Base-by-base conservation (phyloP, 2,888 invertebrate genomes). In the Cactoblastis cactorum region DNA sequence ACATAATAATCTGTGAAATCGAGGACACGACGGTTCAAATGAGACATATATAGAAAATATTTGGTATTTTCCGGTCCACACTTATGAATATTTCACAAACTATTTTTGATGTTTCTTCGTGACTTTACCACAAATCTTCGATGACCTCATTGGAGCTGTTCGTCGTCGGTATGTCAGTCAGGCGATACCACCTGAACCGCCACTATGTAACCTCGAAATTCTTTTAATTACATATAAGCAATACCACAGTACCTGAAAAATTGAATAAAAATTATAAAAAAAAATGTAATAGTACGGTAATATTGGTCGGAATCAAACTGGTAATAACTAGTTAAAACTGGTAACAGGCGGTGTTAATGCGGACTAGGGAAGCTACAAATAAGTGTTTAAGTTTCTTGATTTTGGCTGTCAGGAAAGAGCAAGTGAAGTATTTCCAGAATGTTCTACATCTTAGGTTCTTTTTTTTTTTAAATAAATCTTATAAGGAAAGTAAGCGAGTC, bases 181-280 rank as follows among this genome's bases (percentile, higher is more conserved):
- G 56, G 53, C 57, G 55, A 65, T 63, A 67, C 62, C 69, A 62
- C 69, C 64, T 61, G 69, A 75, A 51, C 76, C 76, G 76, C 77
- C 78, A 74, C 71, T 71, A 57, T 60, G 57, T 65, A 63, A 71
- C 65, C 67, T 69, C 63, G 62, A 77, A 73, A 74, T 72, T 74
- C 71, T 74, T 75, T 78, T 73, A 77, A 80, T 79, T 82, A 83
- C 83, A 82, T 75, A 72, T 85, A 86, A 87, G 86, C 85, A 87
- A 86, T 87, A 87, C 83, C 82, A 80, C 80, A 81, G 87, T 87
- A 87, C 86, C 87, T 86, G 87, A 85, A 15, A 37, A 74, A 77
- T 74, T 76, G 69, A 74, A 77, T 74, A 75, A 67, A 59, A 69
- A 71, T 59, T 66, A 65, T 65, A 67, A 68, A 76, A 77, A 28